Conservation (phyloP, 2,888 invertebrate genomes). For the Julus scandinavius region DNA sequence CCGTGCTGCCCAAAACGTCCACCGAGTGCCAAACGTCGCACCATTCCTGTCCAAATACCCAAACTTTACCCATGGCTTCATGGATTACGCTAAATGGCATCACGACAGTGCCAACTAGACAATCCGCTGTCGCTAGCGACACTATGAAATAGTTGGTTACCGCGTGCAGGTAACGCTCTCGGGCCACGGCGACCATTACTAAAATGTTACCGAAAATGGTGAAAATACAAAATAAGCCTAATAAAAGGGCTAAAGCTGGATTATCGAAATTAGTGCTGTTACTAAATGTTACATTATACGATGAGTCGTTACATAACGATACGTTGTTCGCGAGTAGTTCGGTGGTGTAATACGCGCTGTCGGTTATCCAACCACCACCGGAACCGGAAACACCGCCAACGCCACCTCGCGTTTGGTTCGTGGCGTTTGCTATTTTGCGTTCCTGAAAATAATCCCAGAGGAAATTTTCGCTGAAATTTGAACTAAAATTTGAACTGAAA, state of each 20-base stretch:
- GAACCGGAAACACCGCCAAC: too few relatives aligned
- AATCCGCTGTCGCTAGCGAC: conserved; percentile 95
- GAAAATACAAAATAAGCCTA: conserved; percentile 87
- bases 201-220: conserved; percentile 96
- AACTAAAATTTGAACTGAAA: too few relatives aligned
- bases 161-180: conserved; percentile 93
- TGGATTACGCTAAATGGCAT: conserved; percentile 97
- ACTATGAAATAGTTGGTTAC: conserved; percentile 98
- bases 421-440: neutral
- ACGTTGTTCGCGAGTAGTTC: too few relatives aligned
- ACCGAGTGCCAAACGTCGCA: conserved; percentile 98
- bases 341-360: neutral
- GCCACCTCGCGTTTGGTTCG: too few relatives aligned
- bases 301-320: neutral
- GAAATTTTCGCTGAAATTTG: neutral
- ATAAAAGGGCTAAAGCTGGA: conserved; percentile 73
- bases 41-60: conserved; percentile 96
- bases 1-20: conserved; percentile 96
- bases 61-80: conserved; percentile 74
- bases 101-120: conserved; percentile 93
- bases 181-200: conserved; percentile 91
- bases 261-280: conserved; percentile 11
- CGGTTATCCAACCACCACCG: neutral
- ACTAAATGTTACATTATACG: neutral
- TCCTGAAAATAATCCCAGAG: neutral